Base-by-base conservation (phyloP, 2,888 invertebrate species). In the Eupithecia subfuscata region DNA sequence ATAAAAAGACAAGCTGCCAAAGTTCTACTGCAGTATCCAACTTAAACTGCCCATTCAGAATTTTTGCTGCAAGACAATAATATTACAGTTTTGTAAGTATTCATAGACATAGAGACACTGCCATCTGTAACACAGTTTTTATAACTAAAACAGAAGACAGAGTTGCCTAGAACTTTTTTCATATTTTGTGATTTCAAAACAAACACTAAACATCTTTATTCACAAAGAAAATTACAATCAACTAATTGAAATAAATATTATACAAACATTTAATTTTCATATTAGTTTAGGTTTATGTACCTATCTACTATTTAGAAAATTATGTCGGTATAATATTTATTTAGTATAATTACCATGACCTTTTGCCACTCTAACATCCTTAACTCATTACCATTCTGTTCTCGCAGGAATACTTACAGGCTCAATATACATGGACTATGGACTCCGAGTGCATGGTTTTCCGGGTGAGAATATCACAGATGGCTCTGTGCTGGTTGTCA, bases 381-480 rank as follows among this genome's bases (percentile, higher is more conserved):
- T 11, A n/a, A 22, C 56, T 56, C 22, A 56, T 77, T 45, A 48
- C 11, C 40, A 34, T n/a, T 67, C n/a, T n/a, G 0, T 68, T 43
- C 16, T n/a, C 5, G 2, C 84, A 97, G 97, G 97, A 64, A 93
- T 97, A 70, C 92, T 96, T 76, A 97, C 97, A 2, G 98, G 97
- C 18, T 97, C 97, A 71, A 96, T 97, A 56, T 98, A 98, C 90
- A 97, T 97, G 94, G 98, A 98, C 87, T 97, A 97, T 87, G 97
- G 97, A 30, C 92, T 98, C 34, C 89, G 97, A 79, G 96, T 97
- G 85, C 97, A 97, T 83, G 97, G 97, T 0, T 97, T 97, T 86
- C 97, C 97, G 0, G 98, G 96, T 0, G 97, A 97, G 88, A 97
- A 96, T 87, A 95, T 97, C 1, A 95, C 95, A 5, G 97, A 97